These are phyloP conservation scores for Brachionus asplanchnoidis DNA, from an alignment of 1,140 invertebrate species.

Conservation along the genomic window DNA sequence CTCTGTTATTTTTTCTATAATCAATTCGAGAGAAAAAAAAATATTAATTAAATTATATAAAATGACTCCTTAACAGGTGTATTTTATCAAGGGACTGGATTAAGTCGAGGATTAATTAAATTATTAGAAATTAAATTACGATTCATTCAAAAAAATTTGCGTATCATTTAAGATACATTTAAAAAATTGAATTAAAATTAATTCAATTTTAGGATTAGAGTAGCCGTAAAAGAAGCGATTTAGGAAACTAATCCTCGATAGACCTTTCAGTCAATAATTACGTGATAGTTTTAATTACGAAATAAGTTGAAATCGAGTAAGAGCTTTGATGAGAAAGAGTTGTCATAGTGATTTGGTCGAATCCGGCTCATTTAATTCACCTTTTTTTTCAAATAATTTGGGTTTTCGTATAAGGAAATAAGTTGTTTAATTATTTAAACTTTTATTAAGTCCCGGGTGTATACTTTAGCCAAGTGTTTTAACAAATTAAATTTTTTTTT, in stretches of 20 bases:
- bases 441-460: not conserved
- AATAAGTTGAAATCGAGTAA: not conserved
- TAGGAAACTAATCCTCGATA: not conserved
- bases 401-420: not conserved
- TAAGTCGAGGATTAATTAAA: not conserved
- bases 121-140: slow-evolving; percentile 5
- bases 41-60: not conserved
- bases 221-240: not conserved
- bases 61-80: not conserved
- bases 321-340: not conserved
- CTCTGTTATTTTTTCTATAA: not conserved
- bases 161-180: not conserved
- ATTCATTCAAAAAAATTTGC: not conserved
- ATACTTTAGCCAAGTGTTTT: not conserved
- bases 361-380: not conserved
- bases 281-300: not conserved
- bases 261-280: not conserved
- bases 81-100: slow-evolving; percentile 1
- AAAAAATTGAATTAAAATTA: not conserved
- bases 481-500: not conserved
- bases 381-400: not conserved
- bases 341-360: not conserved
- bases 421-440: not conserved
- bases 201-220: not conserved
- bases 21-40: not conserved